Base-by-base conservation (phyloP, 2,888 invertebrate species). In the Agriopis aurantiaria region DNA sequence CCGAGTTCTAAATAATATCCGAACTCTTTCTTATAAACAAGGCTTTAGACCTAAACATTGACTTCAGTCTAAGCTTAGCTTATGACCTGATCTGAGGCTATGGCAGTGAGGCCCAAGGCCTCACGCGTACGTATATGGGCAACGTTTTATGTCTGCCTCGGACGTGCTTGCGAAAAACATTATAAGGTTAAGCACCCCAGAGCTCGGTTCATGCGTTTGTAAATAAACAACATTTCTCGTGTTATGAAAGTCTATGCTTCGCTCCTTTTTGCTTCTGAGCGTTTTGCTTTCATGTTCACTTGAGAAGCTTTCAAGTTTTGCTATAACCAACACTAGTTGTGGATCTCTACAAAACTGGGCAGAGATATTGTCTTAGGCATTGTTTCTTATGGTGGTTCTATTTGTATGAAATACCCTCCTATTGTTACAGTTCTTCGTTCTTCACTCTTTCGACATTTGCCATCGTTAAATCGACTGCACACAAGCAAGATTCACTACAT, bases 121-220 rank as follows among this genome's bases (percentile, higher is more conserved):
- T 33, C 8, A 58, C 52, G 17, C 33, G 43, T 46, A 11, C 61
- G 23, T 46, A 57, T 69, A 65, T 69, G 65, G 65, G 51, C 57
- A 53, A 49, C 43, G 56, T 65, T 65, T 62, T 69, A 65, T 65
- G 57, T 60, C n/a, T n/a, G 55, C 60, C 41, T 48, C 33, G 71
- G 49, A 88, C 86, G 88, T 88, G 88, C 83, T 79, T 83, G 85
- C 82, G 82, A 85, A 87, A 85, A 82, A 71, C 87, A 85, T 90
- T 86, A 87, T 82, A 80, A 86, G 92, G 90, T 90, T 88, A 88
- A 86, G 78, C 82, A 91, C 89, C 90, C 69, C 58, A 57, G 56
- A 79, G 81, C 85, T 86, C 85, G 86, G 83, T 87, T 84, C 82
- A 82, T 82, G 77, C 68, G 72, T 48, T 46, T 61, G 60, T 55